Percentiles rank a stretch among this genome's conserved stretches.
Conservation (phyloP, 2,113 vertebrate genomes). For the Antigone vipio region DNA sequence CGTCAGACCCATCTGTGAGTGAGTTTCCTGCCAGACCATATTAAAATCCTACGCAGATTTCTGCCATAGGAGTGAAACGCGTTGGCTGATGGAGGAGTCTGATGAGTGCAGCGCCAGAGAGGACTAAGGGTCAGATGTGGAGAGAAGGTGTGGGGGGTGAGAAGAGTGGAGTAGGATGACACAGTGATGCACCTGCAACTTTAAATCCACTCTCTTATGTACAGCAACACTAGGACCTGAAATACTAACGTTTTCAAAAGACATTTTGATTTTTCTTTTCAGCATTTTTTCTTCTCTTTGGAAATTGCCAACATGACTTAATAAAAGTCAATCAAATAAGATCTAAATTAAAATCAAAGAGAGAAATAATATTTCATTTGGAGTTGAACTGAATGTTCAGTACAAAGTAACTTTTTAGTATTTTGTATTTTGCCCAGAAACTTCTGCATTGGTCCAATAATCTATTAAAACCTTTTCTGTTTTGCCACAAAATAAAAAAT, state of each 20-base stretch:
- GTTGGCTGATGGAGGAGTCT: background rate
- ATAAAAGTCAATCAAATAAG: background rate
- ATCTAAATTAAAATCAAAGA: background rate
- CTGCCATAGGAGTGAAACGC: background rate
- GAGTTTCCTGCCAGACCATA: conserved; percentile 19
- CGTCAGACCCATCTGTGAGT: conserved; percentile 2
- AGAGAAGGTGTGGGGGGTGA: background rate
- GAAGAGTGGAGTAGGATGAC: background rate
- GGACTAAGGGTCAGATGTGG: background rate
- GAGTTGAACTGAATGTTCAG: background rate
- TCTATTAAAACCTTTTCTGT: background rate
- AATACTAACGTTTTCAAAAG: background rate
- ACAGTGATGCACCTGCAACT: background rate
- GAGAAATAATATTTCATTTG: background rate
- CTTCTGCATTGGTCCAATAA: background rate
- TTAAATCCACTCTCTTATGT: background rate
- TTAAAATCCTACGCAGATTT: conserved; percentile 12
- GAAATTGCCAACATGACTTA: background rate
- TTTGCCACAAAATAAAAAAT: background rate
- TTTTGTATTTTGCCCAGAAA: background rate
- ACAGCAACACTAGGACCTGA: background rate
- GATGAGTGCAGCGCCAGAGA: background rate
- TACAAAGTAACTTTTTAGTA: background rate
- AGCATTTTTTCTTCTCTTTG: background rate
- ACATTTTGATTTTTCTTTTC: background rate